A percentile compares a stretch with the other conserved stretches of the same genome.
phyloP scores from a whole-genome alignment of 2,888 invertebrate species.

The Cantharis rustica region DNA sequence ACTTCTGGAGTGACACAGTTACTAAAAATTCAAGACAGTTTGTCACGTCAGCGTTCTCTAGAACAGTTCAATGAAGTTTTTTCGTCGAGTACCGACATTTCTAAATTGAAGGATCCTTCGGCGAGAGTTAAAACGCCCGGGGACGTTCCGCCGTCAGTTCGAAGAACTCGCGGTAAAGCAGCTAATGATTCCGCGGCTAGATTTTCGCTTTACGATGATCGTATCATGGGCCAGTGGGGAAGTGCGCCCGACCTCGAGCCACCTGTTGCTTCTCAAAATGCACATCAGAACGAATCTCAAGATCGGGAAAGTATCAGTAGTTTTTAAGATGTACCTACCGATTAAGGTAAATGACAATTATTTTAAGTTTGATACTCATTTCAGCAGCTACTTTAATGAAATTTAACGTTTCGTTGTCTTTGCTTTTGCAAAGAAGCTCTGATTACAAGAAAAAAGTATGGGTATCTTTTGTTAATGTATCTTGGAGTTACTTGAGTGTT shows the following conservation, averaged over 20 bases:
- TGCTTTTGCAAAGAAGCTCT: neutral
- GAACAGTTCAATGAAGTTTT: constrained; percentile 80
- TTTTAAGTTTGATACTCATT: neutral
- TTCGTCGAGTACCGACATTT: constrained; percentile 68
- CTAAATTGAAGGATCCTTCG: constrained; percentile 72
- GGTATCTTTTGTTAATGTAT: neutral
- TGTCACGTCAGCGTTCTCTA: constrained; percentile 69
- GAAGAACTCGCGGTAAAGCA: constrained; percentile 70
- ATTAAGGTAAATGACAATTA: neutral
- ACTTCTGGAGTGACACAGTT: constrained; percentile 53
- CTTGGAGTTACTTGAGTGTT: neutral
- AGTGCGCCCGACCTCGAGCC: constrained; percentile 56
- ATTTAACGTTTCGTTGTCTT: neutral
- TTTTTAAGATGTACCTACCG: constrained; percentile 44
- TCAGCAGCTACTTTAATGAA: neutral
- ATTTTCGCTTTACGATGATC: constrained; percentile 85
- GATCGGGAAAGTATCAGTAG: constrained; percentile 56
- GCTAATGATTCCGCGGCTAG: constrained; percentile 63
- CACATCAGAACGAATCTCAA: constrained; percentile 37
- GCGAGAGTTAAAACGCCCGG: constrained; percentile 82
- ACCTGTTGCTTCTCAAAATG: constrained; percentile 32
- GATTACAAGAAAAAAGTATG: neutral
- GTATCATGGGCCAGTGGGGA: constrained; percentile 63
- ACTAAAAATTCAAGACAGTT: constrained; percentile 51
- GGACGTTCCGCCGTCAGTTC: constrained; percentile 77